Percentiles rank a stretch among this genome's conserved stretches.
Evolutionary conservation across 1,140 invertebrate species (phyloP).

Genomic region (Zaprionus vittiger): DNA sequence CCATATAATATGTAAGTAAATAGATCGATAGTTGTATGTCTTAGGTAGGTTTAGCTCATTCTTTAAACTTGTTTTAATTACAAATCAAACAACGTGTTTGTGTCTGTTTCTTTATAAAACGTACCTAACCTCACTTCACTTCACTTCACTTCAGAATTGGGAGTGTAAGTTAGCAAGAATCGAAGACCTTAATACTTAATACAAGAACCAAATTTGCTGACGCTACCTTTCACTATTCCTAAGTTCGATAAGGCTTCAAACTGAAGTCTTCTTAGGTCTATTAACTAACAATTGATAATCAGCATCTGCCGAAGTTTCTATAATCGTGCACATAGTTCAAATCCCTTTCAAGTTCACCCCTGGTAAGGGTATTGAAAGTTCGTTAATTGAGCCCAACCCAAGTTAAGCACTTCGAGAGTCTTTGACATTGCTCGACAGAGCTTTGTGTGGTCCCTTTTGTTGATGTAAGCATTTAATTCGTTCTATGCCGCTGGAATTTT

Average conservation of each 20-base stretch:
- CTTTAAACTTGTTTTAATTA: not conserved
- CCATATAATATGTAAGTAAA: too few relatives aligned
- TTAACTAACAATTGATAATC: not conserved
- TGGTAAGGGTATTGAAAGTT: slow-evolving; percentile 29
- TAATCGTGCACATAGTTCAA: not conserved
- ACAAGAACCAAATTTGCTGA: not conserved
- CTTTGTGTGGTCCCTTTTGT: slow-evolving; percentile 49
- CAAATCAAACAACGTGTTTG: not conserved
- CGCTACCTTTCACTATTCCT: not conserved
- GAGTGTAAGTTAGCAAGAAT: not conserved
- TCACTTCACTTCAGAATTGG: not conserved
- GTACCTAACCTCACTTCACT: not conserved
- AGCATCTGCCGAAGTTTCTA: not conserved
- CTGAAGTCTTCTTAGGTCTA: not conserved
- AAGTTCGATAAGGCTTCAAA: not conserved
- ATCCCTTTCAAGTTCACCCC: not conserved
- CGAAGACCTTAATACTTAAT: not conserved
- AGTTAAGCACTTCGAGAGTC: slow-evolving; percentile 48
- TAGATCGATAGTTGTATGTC: not conserved
- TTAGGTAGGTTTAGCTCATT: not conserved
- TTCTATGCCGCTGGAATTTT: slow-evolving; percentile 60
- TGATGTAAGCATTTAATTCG: slow-evolving; percentile 66
- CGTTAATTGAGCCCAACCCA: not conserved
- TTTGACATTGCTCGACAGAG: slow-evolving; percentile 57
- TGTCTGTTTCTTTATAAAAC: not conserved